Conservation (phyloP, 2,888 invertebrate species). For the Nemurella pictetii region DNA sequence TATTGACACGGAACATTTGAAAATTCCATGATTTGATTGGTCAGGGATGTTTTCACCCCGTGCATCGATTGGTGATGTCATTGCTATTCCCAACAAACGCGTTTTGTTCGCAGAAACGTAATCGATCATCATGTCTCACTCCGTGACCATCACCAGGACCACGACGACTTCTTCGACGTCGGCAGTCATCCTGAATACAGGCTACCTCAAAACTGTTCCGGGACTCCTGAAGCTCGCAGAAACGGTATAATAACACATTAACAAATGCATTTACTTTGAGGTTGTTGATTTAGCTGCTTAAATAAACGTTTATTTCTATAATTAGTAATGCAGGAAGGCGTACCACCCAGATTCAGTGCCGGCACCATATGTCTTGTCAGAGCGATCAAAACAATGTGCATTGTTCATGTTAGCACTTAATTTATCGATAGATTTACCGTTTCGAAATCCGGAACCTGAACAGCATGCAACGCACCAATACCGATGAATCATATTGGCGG, state of each 20-base stretch:
- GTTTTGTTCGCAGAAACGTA: not conserved
- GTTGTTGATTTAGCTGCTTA: not conserved
- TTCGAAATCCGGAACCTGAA: too few relatives aligned
- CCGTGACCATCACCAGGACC: slow-evolving; percentile 83
- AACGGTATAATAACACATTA: slow-evolving; percentile 64
- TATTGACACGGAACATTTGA: too few relatives aligned
- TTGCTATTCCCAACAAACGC: too few relatives aligned
- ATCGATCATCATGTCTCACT: slow-evolving; percentile 71
- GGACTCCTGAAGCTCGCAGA: slow-evolving; percentile 81
- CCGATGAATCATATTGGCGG: not conserved
- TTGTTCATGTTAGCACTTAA: not conserved
- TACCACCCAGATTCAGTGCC: not conserved
- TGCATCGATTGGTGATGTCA: too few relatives aligned
- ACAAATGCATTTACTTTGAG: not conserved
- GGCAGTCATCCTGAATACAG: slow-evolving; percentile 76
- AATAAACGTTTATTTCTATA: not conserved
- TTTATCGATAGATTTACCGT: not conserved
- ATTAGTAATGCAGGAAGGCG: not conserved
- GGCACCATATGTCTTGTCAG: not conserved
- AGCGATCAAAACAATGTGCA: not conserved
- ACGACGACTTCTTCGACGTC: slow-evolving; percentile 78
- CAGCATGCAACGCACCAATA: not conserved
- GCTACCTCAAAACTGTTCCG: slow-evolving; percentile 75
- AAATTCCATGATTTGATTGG: too few relatives aligned
- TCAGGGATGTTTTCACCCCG: too few relatives aligned